Percentiles rank a stretch among this genome's conserved stretches.
Conservation (phyloP, 2,113 vertebrate genomes). For the Theristicus caerulescens region DNA sequence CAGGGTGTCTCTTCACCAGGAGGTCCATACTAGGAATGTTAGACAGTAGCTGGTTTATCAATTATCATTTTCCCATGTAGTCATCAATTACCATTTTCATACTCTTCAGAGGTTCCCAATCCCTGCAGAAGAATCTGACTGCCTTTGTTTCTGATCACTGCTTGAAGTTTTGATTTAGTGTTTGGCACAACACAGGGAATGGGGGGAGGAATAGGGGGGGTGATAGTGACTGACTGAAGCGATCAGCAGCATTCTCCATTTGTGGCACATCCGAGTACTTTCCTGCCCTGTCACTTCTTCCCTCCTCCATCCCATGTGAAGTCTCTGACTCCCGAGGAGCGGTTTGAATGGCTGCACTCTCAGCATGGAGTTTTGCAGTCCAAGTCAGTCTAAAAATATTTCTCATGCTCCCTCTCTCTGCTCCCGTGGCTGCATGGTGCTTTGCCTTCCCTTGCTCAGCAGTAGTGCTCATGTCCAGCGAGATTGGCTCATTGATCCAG, state of each 20-base stretch:
- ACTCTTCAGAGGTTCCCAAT: not conserved
- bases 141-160: not conserved
- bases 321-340: not conserved
- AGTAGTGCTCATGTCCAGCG: not conserved
- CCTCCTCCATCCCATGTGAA: not conserved
- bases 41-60: not conserved
- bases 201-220: not conserved
- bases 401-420: not conserved
- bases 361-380: not conserved
- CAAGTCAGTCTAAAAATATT: not conserved
- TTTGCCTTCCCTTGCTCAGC: not conserved
- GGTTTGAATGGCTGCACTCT: not conserved
- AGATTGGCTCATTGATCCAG: not conserved
- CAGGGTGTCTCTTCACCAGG: not conserved
- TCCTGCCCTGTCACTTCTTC: not conserved
- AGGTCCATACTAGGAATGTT: not conserved
- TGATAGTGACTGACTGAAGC: not conserved
- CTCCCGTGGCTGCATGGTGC: not conserved
- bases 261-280: not conserved
- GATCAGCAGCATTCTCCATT: not conserved
- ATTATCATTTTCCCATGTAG: not conserved
- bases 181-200: not conserved
- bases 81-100: not conserved
- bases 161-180: not conserved
- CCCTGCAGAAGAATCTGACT: not conserved